Evolutionary conservation across 2,113 vertebrate species (phyloP).

Genomic region (Carollia perspicillata): DNA sequence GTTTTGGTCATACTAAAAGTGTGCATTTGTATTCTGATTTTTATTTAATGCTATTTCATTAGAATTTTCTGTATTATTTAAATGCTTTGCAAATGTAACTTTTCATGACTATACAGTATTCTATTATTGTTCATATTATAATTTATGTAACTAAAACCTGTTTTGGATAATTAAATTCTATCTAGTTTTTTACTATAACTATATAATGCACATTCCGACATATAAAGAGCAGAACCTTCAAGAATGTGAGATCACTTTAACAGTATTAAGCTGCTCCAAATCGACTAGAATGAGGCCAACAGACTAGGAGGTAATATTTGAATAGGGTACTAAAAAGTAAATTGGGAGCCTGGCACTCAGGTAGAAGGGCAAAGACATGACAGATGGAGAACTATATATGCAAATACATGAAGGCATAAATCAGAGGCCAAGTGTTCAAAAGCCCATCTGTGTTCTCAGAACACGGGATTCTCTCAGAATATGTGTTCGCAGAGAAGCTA

Average conservation of each 20-base stretch:
- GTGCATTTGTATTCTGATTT: not conserved
- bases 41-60: not conserved
- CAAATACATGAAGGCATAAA: not conserved
- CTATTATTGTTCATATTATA: not conserved
- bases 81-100: not conserved
- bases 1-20: not conserved
- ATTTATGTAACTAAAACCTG: not conserved
- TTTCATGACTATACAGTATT: not conserved
- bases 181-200: not conserved
- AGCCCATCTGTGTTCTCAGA: conserved; percentile 10
- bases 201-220: not conserved
- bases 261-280: not conserved
- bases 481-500: not conserved
- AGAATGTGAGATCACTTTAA: not conserved
- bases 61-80: not conserved
- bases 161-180: not conserved
- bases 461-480: not conserved
- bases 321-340: conserved; percentile 11
- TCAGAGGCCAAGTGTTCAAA: not conserved
- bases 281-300: conserved; percentile 9
- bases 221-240: not conserved
- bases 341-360: conserved; percentile 28
- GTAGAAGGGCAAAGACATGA: not conserved
- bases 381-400: not conserved
- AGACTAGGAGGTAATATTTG: not conserved